phyloP scores from a whole-genome alignment of 1,140 invertebrate genomes.

The Melanaphis sacchari region DNA sequence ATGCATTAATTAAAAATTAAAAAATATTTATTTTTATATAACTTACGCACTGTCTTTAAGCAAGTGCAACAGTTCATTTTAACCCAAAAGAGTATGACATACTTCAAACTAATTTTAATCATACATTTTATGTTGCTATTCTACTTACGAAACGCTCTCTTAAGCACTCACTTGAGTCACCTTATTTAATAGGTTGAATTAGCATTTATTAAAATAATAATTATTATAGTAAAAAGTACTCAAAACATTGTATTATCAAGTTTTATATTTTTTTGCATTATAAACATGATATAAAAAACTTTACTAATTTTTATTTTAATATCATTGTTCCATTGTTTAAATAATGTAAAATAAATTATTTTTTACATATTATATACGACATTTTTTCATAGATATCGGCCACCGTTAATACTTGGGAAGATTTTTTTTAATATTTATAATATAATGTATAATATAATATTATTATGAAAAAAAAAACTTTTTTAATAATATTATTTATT shows the following conservation, averaged over 20 bases:
- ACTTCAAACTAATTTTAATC: constrained; percentile 17
- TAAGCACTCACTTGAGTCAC: constrained; percentile 15
- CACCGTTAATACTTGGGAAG: background rate
- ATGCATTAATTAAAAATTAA: background rate
- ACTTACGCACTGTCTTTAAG: background rate
- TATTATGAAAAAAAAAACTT: background rate
- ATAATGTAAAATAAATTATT: background rate
- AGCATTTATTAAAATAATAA: constrained; percentile 6
- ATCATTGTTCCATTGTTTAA: background rate
- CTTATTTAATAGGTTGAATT: constrained; percentile 12
- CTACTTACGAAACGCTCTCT: background rate
- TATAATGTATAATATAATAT: background rate
- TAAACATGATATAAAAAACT: background rate
- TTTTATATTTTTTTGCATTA: background rate
- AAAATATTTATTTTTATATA: background rate
- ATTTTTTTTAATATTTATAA: background rate
- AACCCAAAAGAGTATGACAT: background rate
- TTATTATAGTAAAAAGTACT: background rate
- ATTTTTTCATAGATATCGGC: background rate
- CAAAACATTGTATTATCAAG: background rate
- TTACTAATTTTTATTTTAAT: background rate
- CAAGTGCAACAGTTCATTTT: background rate
- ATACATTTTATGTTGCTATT: constrained; percentile 1
- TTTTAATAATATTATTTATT: background rate
- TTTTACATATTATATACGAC: background rate